These are phyloP conservation scores for Malaclemys terrapin DNA, from an alignment of 2,113 vertebrate genomes.

Conservation along the genomic window DNA sequence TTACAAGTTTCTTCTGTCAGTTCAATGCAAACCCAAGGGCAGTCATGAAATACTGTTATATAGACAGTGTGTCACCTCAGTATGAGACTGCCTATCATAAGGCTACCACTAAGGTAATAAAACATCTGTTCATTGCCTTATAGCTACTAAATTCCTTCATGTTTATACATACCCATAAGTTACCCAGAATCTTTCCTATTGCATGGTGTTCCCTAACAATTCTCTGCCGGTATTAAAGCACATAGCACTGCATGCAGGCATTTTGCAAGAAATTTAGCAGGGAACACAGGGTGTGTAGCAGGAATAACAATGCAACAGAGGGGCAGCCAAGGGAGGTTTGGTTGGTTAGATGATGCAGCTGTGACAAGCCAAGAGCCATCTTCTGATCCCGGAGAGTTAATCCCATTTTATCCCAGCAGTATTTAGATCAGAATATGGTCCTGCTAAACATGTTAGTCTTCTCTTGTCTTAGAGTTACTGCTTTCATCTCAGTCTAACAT, in stretches of 20 bases:
- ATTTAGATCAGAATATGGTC: neutral
- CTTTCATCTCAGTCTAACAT: neutral
- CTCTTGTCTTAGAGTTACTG: neutral
- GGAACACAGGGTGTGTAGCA: accelerated
- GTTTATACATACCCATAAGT: accelerated
- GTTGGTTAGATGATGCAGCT: neutral
- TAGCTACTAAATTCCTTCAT: neutral
- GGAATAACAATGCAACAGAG: neutral
- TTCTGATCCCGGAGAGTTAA: neutral
- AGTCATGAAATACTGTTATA: neutral
- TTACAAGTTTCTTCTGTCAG: neutral
- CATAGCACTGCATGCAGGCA: neutral
- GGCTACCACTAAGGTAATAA: neutral
- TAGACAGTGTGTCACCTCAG: neutral
- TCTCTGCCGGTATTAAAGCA: neutral
- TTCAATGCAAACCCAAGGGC: neutral
- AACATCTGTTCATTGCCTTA: neutral
- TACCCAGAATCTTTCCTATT: neutral
- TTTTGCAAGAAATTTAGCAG: neutral
- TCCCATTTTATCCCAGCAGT: neutral
- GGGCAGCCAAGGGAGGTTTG: neutral
- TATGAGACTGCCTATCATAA: accelerated
- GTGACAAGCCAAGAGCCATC: neutral
- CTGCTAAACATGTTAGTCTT: neutral
- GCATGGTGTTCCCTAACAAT: neutral